Evolutionary conservation across 1,140 invertebrate genomes (phyloP), one percentile per base, ranked within the genome.

Genomic region (Heliothis virescens): DNA sequence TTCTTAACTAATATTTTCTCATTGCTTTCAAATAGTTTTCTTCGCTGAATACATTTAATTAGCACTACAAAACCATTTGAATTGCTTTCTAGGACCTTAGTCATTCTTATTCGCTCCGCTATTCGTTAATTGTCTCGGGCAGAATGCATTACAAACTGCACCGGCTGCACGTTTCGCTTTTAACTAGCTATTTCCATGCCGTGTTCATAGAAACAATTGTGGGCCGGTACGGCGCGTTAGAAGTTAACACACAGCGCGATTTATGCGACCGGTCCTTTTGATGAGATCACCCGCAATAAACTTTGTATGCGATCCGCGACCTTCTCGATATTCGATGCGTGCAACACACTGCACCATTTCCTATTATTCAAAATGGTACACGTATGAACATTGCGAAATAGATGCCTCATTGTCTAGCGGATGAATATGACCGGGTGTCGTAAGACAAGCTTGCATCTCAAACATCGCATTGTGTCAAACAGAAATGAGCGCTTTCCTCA

Each of bases 261-360:
- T 92, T 89, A 91, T 90, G 89, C 86, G 87, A 87, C 91, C 93
- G 92, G 93, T 89, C 85, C 87, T 84, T 94, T 94, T 94, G 93
- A 94, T 94, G 93, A 94, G 89, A 92, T 94, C 92, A 93, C 81
- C 89, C 88, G 59, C 81, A 60, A 86, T 89, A 87, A 83, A 92
- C 89, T 93, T 92, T 91, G 92, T 94, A 94, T 94, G 91, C 92
- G 83, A 89, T 86, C 82, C 78, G 83, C 89, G 87, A 88, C 91
- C 89, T 92, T 91, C 89, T 91, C 91, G 84, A 92, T 90, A 90
- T 87, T 89, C 89, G 88, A 89, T 89, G 87, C 90, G 87, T 86
- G 87, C 85, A 90, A 84, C 85, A 86, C 81, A 85, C 85, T 93
- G 91, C 88, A 93, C 90, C 90, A 91, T 93, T 94, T 94, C 92